These are phyloP conservation scores for Trichechus manatus DNA, from an alignment of 2,113 vertebrate genomes.

Conservation along the genomic window DNA sequence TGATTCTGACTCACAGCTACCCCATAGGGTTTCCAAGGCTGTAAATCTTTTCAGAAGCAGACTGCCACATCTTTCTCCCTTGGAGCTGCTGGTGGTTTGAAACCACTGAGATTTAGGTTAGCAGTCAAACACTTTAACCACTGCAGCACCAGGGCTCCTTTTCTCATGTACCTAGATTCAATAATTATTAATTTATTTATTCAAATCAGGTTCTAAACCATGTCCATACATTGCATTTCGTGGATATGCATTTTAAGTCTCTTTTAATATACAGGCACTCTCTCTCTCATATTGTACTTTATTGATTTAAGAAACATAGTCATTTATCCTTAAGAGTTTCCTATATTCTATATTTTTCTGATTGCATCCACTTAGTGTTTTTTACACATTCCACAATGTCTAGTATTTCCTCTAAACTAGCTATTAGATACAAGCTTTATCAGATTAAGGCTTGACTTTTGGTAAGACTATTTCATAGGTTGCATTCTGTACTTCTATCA, in stretches of 20 bases:
- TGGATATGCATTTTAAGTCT: not conserved
- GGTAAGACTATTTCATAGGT: not conserved
- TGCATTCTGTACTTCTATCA: not conserved
- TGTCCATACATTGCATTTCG: not conserved
- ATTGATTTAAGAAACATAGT: not conserved
- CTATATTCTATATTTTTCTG: not conserved
- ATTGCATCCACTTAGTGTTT: not conserved
- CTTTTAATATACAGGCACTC: not conserved
- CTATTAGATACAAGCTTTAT: not conserved
- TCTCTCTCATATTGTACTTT: not conserved
- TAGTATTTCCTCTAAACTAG: not conserved
- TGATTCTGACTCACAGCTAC: no score
- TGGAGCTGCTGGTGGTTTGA: no score
- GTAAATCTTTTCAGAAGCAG: no score
- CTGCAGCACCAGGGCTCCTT: no score
- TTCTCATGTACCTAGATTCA: not conserved
- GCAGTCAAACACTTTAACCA: no score
- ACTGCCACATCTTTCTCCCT: no score
- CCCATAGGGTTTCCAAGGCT: no score
- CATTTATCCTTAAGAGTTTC: not conserved
- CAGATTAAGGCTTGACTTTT: not conserved
- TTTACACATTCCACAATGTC: not conserved
- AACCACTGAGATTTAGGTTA: no score
- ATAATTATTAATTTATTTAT: constrained; percentile 17
- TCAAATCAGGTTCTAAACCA: not conserved